Percentiles rank a stretch among this genome's conserved stretches.
Conservation (phyloP, 2,888 invertebrate genomes). For the Drosophila ochracea region DNA sequence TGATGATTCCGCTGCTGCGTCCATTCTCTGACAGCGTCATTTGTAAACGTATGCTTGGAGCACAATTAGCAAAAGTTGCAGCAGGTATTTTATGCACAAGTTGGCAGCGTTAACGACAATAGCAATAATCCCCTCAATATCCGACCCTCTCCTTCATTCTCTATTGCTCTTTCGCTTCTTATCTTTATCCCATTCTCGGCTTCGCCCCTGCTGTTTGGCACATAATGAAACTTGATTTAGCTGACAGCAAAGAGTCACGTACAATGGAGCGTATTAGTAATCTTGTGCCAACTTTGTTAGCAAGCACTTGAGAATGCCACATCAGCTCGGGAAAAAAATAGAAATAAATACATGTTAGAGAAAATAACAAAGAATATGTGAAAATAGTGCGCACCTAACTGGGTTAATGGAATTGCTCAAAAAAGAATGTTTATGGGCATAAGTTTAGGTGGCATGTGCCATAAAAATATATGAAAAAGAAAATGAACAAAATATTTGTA, state of each 20-base stretch:
- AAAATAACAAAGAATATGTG: conserved; percentile 20
- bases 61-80: conserved; percentile 65
- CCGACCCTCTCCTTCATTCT: not conserved
- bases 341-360: conserved; percentile 8
- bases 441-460: not conserved
- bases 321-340: conserved; percentile 24
- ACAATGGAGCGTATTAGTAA: conserved; percentile 77
- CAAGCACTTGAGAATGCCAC: conserved; percentile 66
- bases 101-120: conserved; percentile 31
- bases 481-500: not conserved
- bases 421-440: not conserved
- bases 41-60: conserved; percentile 48
- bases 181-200: conserved; percentile 6
- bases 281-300: conserved; percentile 73
- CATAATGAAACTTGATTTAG: conserved; percentile 79
- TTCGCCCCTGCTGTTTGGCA: conserved; percentile 33
- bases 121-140: conserved; percentile 13
- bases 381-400: conserved; percentile 35
- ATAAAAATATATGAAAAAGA: conserved; percentile 11
- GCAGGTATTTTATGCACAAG: conserved; percentile 63
- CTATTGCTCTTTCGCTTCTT: not conserved
- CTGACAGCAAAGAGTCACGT: conserved; percentile 78
- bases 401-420: conserved; percentile 42
- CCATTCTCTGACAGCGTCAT: conserved; percentile 47
- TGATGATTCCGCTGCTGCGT: conserved; percentile 7